Evolutionary conservation across 2,113 vertebrate species (phyloP), one percentile per base, ranked within the genome.

Genomic region (Mugil cephalus): DNA sequence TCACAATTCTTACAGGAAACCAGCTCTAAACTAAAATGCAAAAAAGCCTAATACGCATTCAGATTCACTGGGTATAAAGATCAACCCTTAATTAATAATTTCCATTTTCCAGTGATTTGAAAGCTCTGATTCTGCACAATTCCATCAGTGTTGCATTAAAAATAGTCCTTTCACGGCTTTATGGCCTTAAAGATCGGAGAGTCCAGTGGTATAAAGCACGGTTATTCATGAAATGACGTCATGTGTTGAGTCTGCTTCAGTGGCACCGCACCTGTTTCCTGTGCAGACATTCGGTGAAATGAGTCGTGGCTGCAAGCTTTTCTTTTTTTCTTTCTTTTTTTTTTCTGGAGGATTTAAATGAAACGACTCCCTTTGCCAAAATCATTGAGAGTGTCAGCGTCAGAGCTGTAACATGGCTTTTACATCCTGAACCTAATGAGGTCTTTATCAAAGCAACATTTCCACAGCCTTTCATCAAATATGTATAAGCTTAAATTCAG

Each of bases 251-350:
- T 82, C 86, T 87, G 24, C 5, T 30, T 30, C 24, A 15, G 48
- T n/a, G 35, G 34, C 14, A 30, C 40, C 69, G 48, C 87, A 81
- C 75, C 84, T 47, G 71, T 68, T 89, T 91, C 83, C 88, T 88
- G 64, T 69, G 55, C 69, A 82, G 75, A 71, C 70, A 19, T 74
- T 67, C 19, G 62, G 53, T 64, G 6, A 17, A 45, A 36, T 59
- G 83, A 79, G 58, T 82, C 66, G 84, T 17, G 13, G 59, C 14
- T 68, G 30, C 5, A 8, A n/a, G 12, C 39, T 3, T 74, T n/a
- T n/a, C n/a, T n/a, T n/a, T n/a, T n/a, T n/a, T n/a, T n/a, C n/a
- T n/a, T n/a, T n/a, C n/a, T n/a, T 61, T 65, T 51, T 65, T 66
- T 45, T 68, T 18, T 3, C 43, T 48, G 15, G 36, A 63, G 18